Percentiles rank a stretch among this genome's conserved stretches.
phyloP scores from a whole-genome alignment of 2,888 invertebrate species.

The Heliconius charithonia region DNA sequence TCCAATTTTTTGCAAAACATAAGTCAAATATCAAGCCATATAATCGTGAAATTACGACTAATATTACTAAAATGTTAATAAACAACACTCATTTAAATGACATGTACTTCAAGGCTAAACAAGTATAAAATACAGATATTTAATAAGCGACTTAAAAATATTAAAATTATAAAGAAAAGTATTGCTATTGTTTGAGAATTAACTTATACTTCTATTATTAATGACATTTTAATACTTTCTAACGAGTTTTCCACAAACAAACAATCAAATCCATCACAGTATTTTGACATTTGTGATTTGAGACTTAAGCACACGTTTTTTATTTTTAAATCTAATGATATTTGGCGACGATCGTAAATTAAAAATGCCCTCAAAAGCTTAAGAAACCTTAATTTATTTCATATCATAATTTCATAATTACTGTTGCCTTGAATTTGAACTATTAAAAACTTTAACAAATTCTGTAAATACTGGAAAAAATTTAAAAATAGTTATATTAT shows the following conservation, averaged over 20 bases:
- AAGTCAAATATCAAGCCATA: slow-evolving; percentile 83
- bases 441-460: neutral
- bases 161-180: slow-evolving; percentile 53
- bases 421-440: neutral
- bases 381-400: neutral
- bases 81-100: slow-evolving; percentile 83
- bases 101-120: slow-evolving; percentile 84
- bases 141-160: slow-evolving; percentile 62
- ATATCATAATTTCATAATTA: neutral
- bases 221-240: slow-evolving; percentile 70
- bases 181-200: slow-evolving; percentile 54
- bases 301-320: slow-evolving; percentile 6
- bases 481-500: neutral
- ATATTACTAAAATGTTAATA: slow-evolving; percentile 81
- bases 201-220: slow-evolving; percentile 57
- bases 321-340: slow-evolving; percentile 10
- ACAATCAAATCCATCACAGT: slow-evolving; percentile 77
- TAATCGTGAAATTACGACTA: slow-evolving; percentile 78
- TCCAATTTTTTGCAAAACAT: slow-evolving; percentile 75
- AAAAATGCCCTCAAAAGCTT: slow-evolving; percentile 3
- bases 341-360: neutral
- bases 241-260: slow-evolving; percentile 78
- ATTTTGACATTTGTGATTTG: slow-evolving; percentile 70
- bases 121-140: slow-evolving; percentile 70
- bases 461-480: neutral